Evolutionary conservation across 2,113 vertebrate genomes (phyloP).

Genomic region (Nestor notabilis): DNA sequence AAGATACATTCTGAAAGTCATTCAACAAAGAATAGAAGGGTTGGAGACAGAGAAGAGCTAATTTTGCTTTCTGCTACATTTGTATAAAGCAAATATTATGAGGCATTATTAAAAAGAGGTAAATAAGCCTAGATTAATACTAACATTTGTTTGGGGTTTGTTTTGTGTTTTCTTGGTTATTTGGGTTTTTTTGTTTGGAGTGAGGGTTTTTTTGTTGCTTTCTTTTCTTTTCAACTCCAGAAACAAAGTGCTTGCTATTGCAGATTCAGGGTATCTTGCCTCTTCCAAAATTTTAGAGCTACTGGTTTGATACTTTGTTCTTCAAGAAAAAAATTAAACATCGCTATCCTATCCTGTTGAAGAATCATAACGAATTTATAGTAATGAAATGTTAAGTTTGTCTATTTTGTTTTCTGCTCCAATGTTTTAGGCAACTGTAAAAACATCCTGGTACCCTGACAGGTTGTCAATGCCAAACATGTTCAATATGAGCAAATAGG

Average conservation of each 20-base stretch:
- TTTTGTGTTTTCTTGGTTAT: neutral
- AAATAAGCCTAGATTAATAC: neutral
- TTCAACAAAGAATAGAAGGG: neutral
- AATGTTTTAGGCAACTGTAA: neutral
- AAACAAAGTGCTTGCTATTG: neutral
- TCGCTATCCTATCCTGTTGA: neutral
- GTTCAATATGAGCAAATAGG: neutral
- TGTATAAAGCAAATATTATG: neutral
- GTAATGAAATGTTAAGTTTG: neutral
- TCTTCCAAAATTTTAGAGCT: neutral
- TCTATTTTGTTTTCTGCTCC: neutral
- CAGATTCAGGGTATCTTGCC: neutral
- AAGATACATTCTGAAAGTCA: neutral
- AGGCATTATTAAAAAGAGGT: neutral
- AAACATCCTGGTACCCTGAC: neutral
- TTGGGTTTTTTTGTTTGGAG: neutral
- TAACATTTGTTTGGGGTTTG: fast-evolving
- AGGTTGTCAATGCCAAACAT: neutral
- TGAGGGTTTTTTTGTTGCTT: neutral
- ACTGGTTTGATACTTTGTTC: neutral
- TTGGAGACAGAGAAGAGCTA: neutral
- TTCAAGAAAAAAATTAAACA: neutral
- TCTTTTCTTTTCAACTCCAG: neutral
- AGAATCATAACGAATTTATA: neutral
- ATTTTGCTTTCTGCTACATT: neutral